Evolutionary conservation across 2,797 vertebrate species (phyloP).

Genomic region (Pseudotriccus pelzelni): DNA sequence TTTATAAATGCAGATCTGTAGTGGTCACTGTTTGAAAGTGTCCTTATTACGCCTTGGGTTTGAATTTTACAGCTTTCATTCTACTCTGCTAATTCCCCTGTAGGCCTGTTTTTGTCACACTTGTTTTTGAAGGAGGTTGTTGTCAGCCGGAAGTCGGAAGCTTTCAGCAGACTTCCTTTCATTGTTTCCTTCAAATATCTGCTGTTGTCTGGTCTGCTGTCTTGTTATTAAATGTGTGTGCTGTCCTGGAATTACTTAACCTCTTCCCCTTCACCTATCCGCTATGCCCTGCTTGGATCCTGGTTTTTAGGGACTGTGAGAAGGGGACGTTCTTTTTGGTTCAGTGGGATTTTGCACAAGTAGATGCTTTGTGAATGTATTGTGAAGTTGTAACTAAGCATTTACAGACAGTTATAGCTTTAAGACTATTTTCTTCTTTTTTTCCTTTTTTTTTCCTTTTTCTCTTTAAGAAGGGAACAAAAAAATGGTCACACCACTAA

Average conservation of each 20-base stretch:
- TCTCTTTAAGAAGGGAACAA: neutral
- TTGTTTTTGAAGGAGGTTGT: neutral
- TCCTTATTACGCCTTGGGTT: neutral
- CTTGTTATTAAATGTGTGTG: neutral
- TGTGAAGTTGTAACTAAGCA: neutral
- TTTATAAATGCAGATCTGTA: neutral
- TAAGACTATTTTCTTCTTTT: neutral
- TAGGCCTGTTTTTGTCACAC: neutral
- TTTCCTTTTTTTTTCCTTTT: neutral
- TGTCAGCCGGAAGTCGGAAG: neutral
- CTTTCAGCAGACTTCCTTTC: constrained; percentile 42
- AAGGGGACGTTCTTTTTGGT: neutral
- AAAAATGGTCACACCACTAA: neutral
- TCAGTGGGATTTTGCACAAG: neutral
- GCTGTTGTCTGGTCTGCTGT: neutral
- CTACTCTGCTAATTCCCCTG: neutral
- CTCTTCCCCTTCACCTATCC: neutral
- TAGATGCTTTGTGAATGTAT: neutral
- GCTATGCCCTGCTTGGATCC: neutral
- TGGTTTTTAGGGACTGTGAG: fast-evolving
- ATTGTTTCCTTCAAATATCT: constrained; percentile 44
- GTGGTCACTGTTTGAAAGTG: neutral
- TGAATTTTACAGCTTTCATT: neutral
- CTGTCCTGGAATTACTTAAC: neutral
- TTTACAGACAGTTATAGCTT: neutral